These are phyloP conservation scores for Drosophila rubida DNA, from an alignment of 2,888 invertebrate species.

Conservation along the genomic window DNA sequence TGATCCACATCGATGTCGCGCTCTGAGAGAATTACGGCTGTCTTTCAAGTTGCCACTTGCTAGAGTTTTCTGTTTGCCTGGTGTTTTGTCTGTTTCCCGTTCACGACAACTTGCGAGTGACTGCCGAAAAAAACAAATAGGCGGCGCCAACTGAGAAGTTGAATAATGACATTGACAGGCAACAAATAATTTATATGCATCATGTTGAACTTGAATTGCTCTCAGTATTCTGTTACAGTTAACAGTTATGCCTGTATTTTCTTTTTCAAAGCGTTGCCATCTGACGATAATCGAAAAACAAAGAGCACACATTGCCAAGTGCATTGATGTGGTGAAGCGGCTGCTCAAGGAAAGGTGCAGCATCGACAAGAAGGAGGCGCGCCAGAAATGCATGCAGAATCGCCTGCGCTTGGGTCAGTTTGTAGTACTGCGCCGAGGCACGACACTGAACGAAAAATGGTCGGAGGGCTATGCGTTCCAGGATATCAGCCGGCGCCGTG, in stretches of 20 bases:
- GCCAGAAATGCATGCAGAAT: conserved; percentile 99
- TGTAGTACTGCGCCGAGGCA: conserved; percentile 99
- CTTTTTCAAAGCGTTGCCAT: conserved; percentile 86
- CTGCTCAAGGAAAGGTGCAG: conserved; percentile 99
- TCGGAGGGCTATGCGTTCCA: conserved; percentile 99
- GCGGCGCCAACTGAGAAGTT: too few relatives aligned
- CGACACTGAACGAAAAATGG: conserved; percentile 99
- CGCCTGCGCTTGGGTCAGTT: conserved; percentile 98
- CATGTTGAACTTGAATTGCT: background rate
- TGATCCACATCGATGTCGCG: too few relatives aligned
- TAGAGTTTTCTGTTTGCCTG: too few relatives aligned
- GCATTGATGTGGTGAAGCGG: conserved; percentile 98
- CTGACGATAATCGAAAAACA: conserved; percentile 97
- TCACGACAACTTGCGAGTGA: too few relatives aligned
- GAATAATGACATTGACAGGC: too few relatives aligned
- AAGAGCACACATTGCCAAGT: conserved; percentile 98
- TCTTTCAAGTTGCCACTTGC: too few relatives aligned
- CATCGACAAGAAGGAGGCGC: conserved; percentile 98
- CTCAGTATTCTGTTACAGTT: conserved; percentile 1
- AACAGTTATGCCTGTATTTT: background rate
- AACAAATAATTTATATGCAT: background rate
- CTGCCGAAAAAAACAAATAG: too few relatives aligned
- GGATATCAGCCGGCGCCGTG: conserved; percentile 98
- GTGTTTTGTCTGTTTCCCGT: too few relatives aligned
- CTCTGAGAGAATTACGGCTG: too few relatives aligned